Evolutionary conservation across 1,140 invertebrate genomes (phyloP).

Genomic region (Adelges cooleyi): DNA sequence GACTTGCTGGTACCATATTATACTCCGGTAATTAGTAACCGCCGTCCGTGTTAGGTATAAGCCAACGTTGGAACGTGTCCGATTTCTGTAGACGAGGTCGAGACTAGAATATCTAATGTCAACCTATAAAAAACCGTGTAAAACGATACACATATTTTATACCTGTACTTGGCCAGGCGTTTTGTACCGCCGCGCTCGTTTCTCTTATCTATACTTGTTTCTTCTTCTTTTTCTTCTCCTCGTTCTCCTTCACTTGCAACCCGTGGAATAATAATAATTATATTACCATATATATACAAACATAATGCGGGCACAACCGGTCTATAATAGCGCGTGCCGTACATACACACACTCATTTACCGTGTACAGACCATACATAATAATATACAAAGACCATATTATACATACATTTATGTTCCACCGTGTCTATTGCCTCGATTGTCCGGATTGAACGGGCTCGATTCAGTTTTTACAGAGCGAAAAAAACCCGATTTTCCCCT

Average conservation of each 20-base stretch:
- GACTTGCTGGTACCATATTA: too few species aligned
- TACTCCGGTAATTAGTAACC: too few species aligned
- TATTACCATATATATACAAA: neutral
- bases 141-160: neutral
- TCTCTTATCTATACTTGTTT: too few species aligned
- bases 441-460: too few species aligned
- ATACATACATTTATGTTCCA: too few species aligned
- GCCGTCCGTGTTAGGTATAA: neutral
- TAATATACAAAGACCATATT: too few species aligned
- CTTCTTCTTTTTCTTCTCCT: neutral
- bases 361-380: too few species aligned
- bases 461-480: too few species aligned
- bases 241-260: neutral
- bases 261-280: neutral
- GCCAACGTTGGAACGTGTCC: neutral
- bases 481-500: too few species aligned
- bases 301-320: constrained; percentile 9
- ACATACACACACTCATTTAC: neutral
- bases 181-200: too few species aligned
- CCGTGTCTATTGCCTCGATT: too few species aligned
- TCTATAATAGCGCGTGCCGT: neutral
- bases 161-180: too few species aligned
- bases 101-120: constrained; percentile 5
- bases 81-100: neutral
- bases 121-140: neutral